These are phyloP conservation scores for Hipparchia sbordonii DNA, from an alignment of 2,888 invertebrate genomes.

Conservation along the genomic window DNA sequence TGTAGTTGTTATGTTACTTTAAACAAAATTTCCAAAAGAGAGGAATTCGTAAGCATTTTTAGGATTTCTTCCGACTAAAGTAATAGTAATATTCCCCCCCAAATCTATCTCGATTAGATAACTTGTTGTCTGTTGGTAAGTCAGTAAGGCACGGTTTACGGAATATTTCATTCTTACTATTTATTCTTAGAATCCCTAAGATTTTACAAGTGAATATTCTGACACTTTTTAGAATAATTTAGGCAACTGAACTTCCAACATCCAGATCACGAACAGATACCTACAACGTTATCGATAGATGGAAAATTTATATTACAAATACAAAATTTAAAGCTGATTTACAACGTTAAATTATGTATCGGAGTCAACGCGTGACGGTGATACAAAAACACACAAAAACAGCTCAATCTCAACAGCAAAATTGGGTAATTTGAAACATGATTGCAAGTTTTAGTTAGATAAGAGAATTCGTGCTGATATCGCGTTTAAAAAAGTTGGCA, in stretches of 20 bases:
- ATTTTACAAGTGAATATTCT: too few relatives aligned
- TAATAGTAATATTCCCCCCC: too few relatives aligned
- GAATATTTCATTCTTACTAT: too few relatives aligned
- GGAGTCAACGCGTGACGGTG: slow-evolving; percentile 7
- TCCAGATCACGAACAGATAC: too few relatives aligned
- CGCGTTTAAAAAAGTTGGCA: slow-evolving; percentile 59
- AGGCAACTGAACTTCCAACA: background rate
- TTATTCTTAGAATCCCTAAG: too few relatives aligned
- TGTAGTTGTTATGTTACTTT: too few relatives aligned
- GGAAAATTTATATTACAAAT: background rate
- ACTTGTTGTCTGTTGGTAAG: too few relatives aligned
- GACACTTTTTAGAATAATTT: background rate
- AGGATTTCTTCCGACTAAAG: too few relatives aligned
- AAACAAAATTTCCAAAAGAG: too few relatives aligned
- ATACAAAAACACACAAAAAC: slow-evolving; percentile 15
- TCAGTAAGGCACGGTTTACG: too few relatives aligned
- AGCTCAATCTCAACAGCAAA: slow-evolving; percentile 46
- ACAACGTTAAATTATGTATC: slow-evolving; percentile 5
- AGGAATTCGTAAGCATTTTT: background rate
- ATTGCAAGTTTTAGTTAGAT: slow-evolving; percentile 64
- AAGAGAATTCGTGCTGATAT: slow-evolving; percentile 56
- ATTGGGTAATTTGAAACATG: slow-evolving; percentile 66
- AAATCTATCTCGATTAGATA: too few relatives aligned
- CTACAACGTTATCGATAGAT: background rate
- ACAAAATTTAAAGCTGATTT: background rate